Conservation (phyloP, 30 jellyfish, hydroid and myxozoan species). For the Catostylus mosaicus region DNA sequence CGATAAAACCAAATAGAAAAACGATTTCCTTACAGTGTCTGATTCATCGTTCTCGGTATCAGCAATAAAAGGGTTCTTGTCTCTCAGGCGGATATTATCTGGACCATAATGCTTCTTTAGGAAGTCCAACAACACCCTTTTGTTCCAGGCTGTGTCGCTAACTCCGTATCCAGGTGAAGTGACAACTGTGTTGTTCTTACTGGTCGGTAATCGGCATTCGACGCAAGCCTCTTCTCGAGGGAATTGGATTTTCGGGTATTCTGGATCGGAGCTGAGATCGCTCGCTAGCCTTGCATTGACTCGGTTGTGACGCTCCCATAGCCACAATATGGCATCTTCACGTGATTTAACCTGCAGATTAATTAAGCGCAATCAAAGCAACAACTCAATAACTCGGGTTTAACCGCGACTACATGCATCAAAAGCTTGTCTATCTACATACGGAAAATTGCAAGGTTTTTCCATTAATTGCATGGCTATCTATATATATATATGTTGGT, state of each 20-base stretch:
- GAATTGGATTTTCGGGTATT: conserved; percentile 88
- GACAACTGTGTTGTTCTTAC: conserved; percentile 64
- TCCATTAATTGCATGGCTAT: too few species aligned
- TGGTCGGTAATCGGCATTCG: conserved; percentile 79
- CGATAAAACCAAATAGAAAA: conserved; percentile 16
- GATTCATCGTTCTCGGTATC: conserved; percentile 60
- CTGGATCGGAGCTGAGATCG: conserved; percentile 91
- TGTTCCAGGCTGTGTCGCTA: conserved; percentile 79
- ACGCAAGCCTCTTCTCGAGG: conserved; percentile 80
- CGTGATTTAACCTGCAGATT: conserved; percentile 41
- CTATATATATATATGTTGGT: too few species aligned
- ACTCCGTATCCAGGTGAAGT: conserved; percentile 86
- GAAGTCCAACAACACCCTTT: conserved; percentile 75
- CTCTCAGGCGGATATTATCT: conserved; percentile 86
- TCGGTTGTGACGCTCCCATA: conserved; percentile 93
- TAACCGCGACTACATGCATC: too few species aligned
- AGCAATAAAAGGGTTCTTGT: conserved; percentile 44
- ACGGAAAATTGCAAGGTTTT: too few species aligned
- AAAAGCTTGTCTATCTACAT: too few species aligned
- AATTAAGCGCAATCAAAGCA: background rate
- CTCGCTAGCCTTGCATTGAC: conserved; percentile 90
- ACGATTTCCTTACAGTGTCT: conserved; percentile 72
- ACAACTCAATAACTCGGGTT: too few species aligned
- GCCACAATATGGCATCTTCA: conserved; percentile 93
- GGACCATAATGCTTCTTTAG: conserved; percentile 93